Evolutionary conservation across 1,140 invertebrate species (phyloP).

Genomic region (Macrobrachium rosenbergii): DNA sequence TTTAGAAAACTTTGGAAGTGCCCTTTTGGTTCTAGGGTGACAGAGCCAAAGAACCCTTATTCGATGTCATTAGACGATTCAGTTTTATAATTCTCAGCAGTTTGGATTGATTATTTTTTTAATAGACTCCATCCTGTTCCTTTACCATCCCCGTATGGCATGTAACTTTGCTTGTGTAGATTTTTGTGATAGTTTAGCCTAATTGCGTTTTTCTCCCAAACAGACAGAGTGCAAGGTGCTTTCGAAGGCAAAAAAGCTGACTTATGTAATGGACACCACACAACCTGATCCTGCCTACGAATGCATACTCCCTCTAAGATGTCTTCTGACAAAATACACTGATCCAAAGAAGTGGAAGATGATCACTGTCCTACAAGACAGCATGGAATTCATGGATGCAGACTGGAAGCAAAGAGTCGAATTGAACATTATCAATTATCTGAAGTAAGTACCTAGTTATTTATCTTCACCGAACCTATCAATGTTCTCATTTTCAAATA

Average conservation of each 20-base stretch:
- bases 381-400: background rate
- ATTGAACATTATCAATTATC: constrained; percentile 25
- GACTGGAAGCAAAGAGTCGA: background rate
- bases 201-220: too few relatives aligned
- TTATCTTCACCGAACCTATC: too few relatives aligned
- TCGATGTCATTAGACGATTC: too few relatives aligned
- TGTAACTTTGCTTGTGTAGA: too few relatives aligned
- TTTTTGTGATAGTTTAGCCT: too few relatives aligned
- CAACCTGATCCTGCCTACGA: constrained; percentile 35
- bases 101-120: too few relatives aligned
- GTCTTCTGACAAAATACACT: constrained; percentile 9
- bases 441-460: constrained; percentile 8
- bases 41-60: too few relatives aligned
- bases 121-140: too few relatives aligned
- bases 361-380: constrained; percentile 30
- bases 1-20: too few relatives aligned
- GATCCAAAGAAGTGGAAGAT: constrained; percentile 43
- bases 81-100: too few relatives aligned
- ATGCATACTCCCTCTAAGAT: constrained; percentile 46
- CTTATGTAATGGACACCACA: background rate
- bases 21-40: too few relatives aligned
- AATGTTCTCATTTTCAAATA: background rate
- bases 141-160: too few relatives aligned
- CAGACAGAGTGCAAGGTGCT: constrained; percentile 17
- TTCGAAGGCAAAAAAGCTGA: background rate